Percentiles rank a stretch among this genome's conserved stretches.
Evolutionary conservation across 1,140 invertebrate species (phyloP).

Genomic region (Phortica variegata): DNA sequence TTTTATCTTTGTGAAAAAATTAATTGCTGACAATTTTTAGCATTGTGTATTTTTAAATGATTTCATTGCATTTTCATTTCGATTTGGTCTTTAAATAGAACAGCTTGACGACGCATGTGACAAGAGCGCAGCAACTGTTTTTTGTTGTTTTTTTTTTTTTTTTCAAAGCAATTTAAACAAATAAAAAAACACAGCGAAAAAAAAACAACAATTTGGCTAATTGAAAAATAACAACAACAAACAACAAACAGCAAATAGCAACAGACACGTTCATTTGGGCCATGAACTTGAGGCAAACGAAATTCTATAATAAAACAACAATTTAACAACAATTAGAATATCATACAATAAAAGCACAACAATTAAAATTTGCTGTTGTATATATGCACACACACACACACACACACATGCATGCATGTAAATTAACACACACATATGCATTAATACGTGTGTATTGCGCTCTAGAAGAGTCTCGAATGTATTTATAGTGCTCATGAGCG

Average conservation of each 20-base stretch:
- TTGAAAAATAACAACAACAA: slow-evolving; percentile 28
- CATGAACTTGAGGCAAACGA: slow-evolving; percentile 44
- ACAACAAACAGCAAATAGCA: slow-evolving; percentile 9
- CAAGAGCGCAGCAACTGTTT: too few relatives aligned
- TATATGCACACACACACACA: slow-evolving; percentile 9
- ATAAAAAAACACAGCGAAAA: too few relatives aligned
- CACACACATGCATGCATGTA: slow-evolving; percentile 3
- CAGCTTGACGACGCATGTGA: too few relatives aligned
- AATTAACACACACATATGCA: too few relatives aligned
- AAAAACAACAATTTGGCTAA: slow-evolving; percentile 38
- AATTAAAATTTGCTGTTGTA: slow-evolving; percentile 14
- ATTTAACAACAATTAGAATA: slow-evolving; percentile 35
- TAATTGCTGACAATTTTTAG: too few relatives aligned
- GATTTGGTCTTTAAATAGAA: too few relatives aligned
- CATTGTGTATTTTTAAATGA: too few relatives aligned
- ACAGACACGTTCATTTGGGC: slow-evolving; percentile 26
- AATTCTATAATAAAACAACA: slow-evolving; percentile 43
- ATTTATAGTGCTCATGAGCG: slow-evolving; percentile 2
- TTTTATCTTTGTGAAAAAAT: too few relatives aligned
- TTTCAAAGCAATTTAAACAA: too few relatives aligned
- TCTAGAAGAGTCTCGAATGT: slow-evolving; percentile 29
- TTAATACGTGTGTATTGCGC: too few relatives aligned
- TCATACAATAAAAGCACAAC: slow-evolving; percentile 19
- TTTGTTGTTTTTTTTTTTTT: slow-evolving; percentile 11
- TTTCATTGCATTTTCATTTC: too few relatives aligned